These are phyloP conservation scores for Pseudorhiza aurosa DNA, from an alignment of 30 jellyfish, hydroid and myxozoan species.

Conservation along the genomic window DNA sequence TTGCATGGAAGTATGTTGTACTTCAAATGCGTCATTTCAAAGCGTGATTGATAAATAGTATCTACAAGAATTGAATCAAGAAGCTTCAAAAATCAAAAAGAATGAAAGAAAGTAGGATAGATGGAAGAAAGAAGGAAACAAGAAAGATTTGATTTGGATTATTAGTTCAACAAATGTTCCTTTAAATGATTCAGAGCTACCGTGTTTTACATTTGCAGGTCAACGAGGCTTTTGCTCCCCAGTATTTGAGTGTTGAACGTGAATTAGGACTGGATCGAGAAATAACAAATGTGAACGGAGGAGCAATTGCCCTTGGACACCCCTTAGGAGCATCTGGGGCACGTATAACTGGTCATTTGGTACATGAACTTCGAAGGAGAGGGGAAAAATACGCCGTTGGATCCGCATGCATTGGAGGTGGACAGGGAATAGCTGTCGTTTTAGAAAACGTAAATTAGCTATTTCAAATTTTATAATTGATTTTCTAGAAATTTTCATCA, in stretches of 20 bases:
- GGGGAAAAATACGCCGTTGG: slow-evolving; percentile 86
- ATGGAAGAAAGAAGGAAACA: too few relatives aligned
- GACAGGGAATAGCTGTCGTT: slow-evolving; percentile 96
- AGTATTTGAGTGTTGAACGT: slow-evolving; percentile 78
- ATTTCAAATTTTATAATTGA: too few relatives aligned
- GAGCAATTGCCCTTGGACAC: slow-evolving; percentile 98
- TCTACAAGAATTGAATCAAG: too few relatives aligned
- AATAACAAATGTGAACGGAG: slow-evolving; percentile 85
- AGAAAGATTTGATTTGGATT: too few relatives aligned
- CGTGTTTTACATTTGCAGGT: slow-evolving; percentile 55
- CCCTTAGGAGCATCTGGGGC: slow-evolving; percentile 97
- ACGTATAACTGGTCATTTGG: slow-evolving; percentile 82
- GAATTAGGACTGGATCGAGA: slow-evolving; percentile 86
- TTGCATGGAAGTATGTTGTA: too few relatives aligned
- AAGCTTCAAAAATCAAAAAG: too few relatives aligned
- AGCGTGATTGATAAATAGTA: too few relatives aligned
- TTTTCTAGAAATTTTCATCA: too few relatives aligned
- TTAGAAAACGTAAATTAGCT: slow-evolving; percentile 66
- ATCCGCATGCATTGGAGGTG: slow-evolving; percentile 98
- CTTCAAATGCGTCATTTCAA: too few relatives aligned
- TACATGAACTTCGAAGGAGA: slow-evolving; percentile 81
- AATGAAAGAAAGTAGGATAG: too few relatives aligned
- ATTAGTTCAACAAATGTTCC: too few relatives aligned
- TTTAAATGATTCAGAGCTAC: too few relatives aligned
- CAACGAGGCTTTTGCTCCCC: slow-evolving; percentile 97